Base-by-base conservation (phyloP, 92 coral and sea anemone species). In the Blastomussa wellsi region DNA sequence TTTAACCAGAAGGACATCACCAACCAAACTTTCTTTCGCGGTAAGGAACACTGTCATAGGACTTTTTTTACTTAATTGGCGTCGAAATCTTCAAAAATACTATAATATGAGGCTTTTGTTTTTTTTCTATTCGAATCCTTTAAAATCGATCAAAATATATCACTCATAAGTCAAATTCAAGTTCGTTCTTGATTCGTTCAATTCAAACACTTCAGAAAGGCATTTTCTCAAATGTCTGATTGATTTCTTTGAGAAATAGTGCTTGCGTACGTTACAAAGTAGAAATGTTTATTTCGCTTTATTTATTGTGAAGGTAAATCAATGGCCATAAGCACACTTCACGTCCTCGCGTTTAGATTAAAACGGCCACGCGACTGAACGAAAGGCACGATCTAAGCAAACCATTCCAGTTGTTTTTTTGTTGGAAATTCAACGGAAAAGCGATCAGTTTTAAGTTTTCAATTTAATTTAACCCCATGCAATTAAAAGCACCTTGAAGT, bases 1-100 rank as follows among this genome's bases (percentile, higher is more conserved):
- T 48, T 74, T 42, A 73, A 83, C 73, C n/a, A 37, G 69, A 37
- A 74, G 78, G 31, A 31, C 57, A 42, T 24, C 35, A 22, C 5
- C 1, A 16, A 22, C 52, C 1, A n/a, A 11, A 49, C 44, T 1
- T 66, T 37, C n/a, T 52, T 48, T 47, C 31, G 22, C 49, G 86
- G 78, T 71, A 82, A 52, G 86, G 7, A 66, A 8, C 44, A 37
- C 20, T 14, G 28, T n/a, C n/a, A n/a, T 79, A 41, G 26, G 4
- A 13, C n/a, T 75, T 15, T 26, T 5, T 10, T 7, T 47, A 49
- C 37, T 28, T 31, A 14, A 42, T 9, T 37, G 28, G 47, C 44
- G 0, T 19, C 47, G 11, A 17, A 8, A 35, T 70, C 14, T 36
- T 35, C 29, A 16, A 51, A 77, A 33, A 26, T 35, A 28, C 29